A percentile compares a stretch with the other conserved stretches of the same genome.
phyloP scores from a whole-genome alignment of 2,888 invertebrate genomes.

The Frankliniella intonsa region DNA sequence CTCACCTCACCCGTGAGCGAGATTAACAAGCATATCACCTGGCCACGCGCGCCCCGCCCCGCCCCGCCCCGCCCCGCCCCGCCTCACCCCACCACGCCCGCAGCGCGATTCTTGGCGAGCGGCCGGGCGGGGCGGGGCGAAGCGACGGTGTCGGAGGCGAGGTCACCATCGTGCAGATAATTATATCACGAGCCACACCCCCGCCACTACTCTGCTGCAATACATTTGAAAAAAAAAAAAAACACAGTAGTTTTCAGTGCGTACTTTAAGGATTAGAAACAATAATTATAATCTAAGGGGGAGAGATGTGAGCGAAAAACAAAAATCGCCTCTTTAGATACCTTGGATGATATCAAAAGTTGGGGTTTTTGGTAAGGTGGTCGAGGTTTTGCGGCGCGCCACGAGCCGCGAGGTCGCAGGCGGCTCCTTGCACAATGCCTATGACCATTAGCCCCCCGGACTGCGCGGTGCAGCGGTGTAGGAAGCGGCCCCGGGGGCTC shows the following conservation, averaged over 20 bases:
- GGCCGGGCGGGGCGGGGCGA: too few relatives aligned
- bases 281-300: too few relatives aligned
- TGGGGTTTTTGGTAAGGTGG: too few relatives aligned
- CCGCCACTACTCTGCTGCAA: background rate
- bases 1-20: background rate
- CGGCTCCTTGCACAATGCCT: background rate
- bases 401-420: too few relatives aligned
- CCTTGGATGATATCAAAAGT: too few relatives aligned
- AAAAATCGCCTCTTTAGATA: too few relatives aligned
- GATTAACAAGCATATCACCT: conserved; percentile 9
- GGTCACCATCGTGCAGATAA: background rate
- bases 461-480: background rate
- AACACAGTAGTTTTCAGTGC: background rate
- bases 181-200: background rate
- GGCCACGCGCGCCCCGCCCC: background rate
- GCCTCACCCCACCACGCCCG: background rate
- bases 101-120: background rate
- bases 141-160: background rate
- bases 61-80: background rate
- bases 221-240: background rate
- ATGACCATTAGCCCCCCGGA: background rate
- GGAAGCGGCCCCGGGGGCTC: background rate
- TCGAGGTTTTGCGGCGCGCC: too few relatives aligned
- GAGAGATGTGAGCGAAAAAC: too few relatives aligned
- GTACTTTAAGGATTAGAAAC: too few relatives aligned